Evolutionary conservation across 2,797 vertebrate species (phyloP), one percentile per base, ranked within the genome.

Genomic region (Anguilla obscura): DNA sequence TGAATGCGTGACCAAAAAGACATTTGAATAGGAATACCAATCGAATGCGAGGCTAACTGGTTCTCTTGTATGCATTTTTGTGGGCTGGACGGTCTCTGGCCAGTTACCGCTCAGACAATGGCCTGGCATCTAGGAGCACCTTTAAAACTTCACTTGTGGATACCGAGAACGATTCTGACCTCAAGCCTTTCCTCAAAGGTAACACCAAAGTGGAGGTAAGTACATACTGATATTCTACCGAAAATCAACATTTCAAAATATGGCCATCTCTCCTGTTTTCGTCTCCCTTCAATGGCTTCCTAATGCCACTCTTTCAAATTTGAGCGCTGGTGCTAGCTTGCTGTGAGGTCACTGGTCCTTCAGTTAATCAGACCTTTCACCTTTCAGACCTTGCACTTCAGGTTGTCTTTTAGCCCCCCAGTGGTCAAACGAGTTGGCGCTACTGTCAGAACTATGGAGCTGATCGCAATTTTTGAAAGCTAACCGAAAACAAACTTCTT

Each of bases 121-220:
- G 80, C 33, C 69, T 89, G 27, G 90, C 87, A 40, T 45, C 40
- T 86, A 82, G 88, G 84, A 88, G 80, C 80, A 85, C 84, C 80
- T 89, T 21, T 86, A 74, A 83, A 86, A 76, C 82, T 88, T 91
- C 90, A 84, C 89, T 24, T 69, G 21, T 90, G 36, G 36, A 87
- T 69, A 86, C 84, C 85, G 89, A 58, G 89, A 84, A 91, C 48
- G 0, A 87, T 82, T 33, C 21, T 87, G 52, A 82, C 54, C 36
- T 30, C 36, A 36, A 4, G 1, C 8, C 76, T 36, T 30, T 79
- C 40, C 6, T 60, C 27, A 76, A 33, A 76, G 48, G 27, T 21
- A 56, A 82, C 40, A 50, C 58, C 54, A 36, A 63, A 24, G 50
- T 40, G 82, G 85, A 88, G 74, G 88, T 88, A 21, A 50, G 85